A percentile compares a stretch with the other conserved stretches of the same genome.
Conservation (phyloP, 2,888 invertebrate genomes). For the Deilephila elpenor region DNA sequence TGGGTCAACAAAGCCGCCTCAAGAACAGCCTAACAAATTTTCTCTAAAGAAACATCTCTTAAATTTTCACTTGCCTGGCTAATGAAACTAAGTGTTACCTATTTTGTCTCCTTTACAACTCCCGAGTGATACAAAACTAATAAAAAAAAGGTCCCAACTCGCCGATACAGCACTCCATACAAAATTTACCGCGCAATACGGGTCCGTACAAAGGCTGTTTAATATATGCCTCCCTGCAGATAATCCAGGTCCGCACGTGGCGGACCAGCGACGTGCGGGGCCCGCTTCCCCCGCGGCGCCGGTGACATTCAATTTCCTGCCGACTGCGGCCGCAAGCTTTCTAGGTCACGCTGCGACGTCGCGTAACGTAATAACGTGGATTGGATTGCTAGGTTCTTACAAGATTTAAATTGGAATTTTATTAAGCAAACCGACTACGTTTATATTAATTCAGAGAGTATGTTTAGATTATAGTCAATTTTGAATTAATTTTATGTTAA, state of each 20-base stretch:
- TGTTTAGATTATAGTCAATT: neutral
- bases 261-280: neutral
- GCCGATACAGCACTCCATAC: neutral
- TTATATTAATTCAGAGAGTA: neutral
- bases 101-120: neutral
- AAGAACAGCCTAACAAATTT: no score
- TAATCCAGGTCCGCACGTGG: slow-evolving; percentile 27
- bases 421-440: neutral
- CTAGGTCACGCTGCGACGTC: slow-evolving; percentile 44
- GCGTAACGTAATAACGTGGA: slow-evolving; percentile 8
- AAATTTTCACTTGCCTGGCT: neutral
- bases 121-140: neutral
- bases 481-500: neutral
- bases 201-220: neutral
- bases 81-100: neutral
- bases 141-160: slow-evolving; percentile 2
- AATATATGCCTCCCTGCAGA: slow-evolving; percentile 12
- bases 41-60: neutral
- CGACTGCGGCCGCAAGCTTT: slow-evolving; percentile 38
- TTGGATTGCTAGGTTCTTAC: slow-evolving; percentile 10
- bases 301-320: slow-evolving; percentile 55
- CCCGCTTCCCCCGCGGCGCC: slow-evolving; percentile 29
- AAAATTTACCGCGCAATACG: slow-evolving; percentile 16
- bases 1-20: no score
- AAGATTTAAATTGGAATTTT: slow-evolving; percentile 4